These are phyloP conservation scores for Drosophila mulleri DNA, from an alignment of 2,888 invertebrate species.

Conservation along the genomic window DNA sequence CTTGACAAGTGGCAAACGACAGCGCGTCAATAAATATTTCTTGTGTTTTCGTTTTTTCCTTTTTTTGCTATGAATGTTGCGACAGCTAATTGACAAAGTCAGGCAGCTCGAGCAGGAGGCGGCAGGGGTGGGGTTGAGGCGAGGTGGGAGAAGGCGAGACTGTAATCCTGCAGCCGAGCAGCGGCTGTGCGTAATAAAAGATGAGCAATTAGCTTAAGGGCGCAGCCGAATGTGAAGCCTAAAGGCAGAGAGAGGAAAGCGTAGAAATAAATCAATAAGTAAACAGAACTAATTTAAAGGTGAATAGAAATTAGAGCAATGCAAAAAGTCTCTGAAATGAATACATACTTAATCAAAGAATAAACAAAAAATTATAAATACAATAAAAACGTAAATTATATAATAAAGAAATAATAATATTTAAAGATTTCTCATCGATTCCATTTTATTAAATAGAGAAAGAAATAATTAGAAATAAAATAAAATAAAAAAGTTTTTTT, in stretches of 20 bases:
- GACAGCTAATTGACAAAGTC: conserved; percentile 67
- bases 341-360: too few species aligned
- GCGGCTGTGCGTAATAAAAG: conserved; percentile 5
- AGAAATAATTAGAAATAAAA: too few species aligned
- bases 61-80: conserved; percentile 46
- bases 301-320: neutral
- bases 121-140: neutral
- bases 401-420: too few species aligned
- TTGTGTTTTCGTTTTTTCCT: neutral
- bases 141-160: neutral
- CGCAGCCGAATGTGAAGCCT: neutral
- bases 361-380: too few species aligned
- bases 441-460: too few species aligned
- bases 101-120: conserved; percentile 2
- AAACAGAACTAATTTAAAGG: neutral
- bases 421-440: too few species aligned
- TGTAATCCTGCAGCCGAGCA: neutral
- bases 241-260: neutral
- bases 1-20: conserved; percentile 70
- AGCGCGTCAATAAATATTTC: conserved; percentile 67
- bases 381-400: too few species aligned
- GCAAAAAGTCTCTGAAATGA: neutral
- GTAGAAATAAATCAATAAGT: neutral
- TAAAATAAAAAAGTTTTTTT: too few species aligned
- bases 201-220: conserved; percentile 31